Conservation (phyloP, 37 sponge, comb jelly and placozoan species). For the Eunapius fragilis region DNA sequence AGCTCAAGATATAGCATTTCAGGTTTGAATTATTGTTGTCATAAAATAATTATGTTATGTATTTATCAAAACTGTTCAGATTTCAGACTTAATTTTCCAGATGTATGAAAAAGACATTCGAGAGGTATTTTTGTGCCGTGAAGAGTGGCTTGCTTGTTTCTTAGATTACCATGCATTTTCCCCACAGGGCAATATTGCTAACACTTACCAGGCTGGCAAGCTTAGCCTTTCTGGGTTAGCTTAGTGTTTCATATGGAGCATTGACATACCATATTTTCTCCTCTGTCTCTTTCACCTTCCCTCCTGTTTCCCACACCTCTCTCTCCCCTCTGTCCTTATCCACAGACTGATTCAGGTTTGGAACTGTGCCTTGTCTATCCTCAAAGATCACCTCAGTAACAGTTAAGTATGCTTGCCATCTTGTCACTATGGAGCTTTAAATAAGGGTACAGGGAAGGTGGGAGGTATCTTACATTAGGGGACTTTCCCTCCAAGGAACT, state of each 20-base stretch:
- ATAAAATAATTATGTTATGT: not conserved
- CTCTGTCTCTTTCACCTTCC: not conserved
- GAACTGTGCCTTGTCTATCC: conserved; percentile 43
- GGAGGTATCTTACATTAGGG: too few species aligned
- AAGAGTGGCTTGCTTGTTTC: not conserved
- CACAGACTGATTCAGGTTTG: conserved; percentile 41
- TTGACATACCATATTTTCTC: not conserved
- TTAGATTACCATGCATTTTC: too few species aligned
- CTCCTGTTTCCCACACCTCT: not conserved
- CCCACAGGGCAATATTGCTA: conserved; percentile 34
- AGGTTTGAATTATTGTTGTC: conserved; percentile 27
- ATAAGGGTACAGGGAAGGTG: not conserved
- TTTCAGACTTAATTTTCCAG: conserved; percentile 35
- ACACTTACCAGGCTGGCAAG: conserved; percentile 53
- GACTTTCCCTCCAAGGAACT: too few species aligned
- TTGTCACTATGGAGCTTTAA: not conserved
- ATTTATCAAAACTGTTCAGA: conserved; percentile 21
- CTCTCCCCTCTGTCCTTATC: not conserved
- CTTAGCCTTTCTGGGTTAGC: conserved; percentile 55
- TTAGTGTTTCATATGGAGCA: not conserved
- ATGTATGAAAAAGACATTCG: conserved; percentile 24
- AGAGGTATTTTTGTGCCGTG: conserved; percentile 18
- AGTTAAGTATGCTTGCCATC: conserved; percentile 1
- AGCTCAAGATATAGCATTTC: conserved; percentile 45
- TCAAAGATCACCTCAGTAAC: conserved; percentile 15